Base-by-base conservation (phyloP, 37 sponge, comb jelly and placozoan genomes). In the Hexactinellida sp. region DNA sequence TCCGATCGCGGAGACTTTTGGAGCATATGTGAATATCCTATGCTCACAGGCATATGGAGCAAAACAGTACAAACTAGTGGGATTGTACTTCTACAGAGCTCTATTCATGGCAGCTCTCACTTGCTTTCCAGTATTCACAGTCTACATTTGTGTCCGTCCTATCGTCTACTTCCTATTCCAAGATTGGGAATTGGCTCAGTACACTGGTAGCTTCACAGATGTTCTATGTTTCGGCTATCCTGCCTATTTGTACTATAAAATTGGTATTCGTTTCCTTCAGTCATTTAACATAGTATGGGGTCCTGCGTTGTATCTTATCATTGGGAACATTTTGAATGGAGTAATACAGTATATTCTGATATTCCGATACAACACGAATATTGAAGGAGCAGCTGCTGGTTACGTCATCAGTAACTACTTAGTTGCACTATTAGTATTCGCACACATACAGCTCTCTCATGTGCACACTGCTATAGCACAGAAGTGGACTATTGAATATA, bases 21-120 rank as follows among this genome's bases (percentile, higher is more conserved):
- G 28, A 32, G 76, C 13, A n/a, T 63, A 63, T 23, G 76, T 63
- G 3, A 63, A 63, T n/a, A 28, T 63, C 13, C 76, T 63, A 63
- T 63, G 76, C 30, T 63, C 76, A 21, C 76, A 63, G 30, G 76
- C 76, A 28, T 63, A 63, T n/a, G 76, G 76, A 63, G 76, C 76
- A 25, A 63, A 63, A 63, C 76, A 63, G 13, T 63, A 32, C 34
- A 63, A 63, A 63, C 30, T 32, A 63, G 76, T 63, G 34, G 76
- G 76, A 63, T 63, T 63, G 32, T 63, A 63, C 30, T 63, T 63
- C 76, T 63, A 63, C 76, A 63, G 76, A 63, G 76, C 76, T 63
- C 76, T 63, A 10, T 63, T 63, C 76, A 63, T 63, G 76, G 25
- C 76, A 63, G 76, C 76, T 63, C 76, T 63, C 21, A 63, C 76